Evolutionary conservation across 2,888 invertebrate genomes (phyloP).

Genomic region (Pammene aurita): DNA sequence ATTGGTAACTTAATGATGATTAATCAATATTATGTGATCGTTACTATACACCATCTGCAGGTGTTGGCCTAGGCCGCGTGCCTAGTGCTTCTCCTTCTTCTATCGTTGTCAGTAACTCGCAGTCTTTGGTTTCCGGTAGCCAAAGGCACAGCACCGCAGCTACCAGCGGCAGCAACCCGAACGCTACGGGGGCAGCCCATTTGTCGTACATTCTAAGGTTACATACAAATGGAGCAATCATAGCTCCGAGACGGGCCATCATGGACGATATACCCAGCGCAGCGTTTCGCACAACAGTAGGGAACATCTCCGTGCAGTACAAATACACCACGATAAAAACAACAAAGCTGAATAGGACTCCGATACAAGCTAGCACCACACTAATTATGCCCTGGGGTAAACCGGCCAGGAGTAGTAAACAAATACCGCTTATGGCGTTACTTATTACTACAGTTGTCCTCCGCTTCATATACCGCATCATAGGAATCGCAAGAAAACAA

Average conservation of each 20-base stretch:
- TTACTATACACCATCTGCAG: conserved; percentile 10
- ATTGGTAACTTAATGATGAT: neutral
- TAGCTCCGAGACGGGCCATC: conserved; percentile 92
- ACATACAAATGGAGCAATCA: conserved; percentile 91
- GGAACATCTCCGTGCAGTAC: conserved; percentile 93
- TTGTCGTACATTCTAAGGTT: conserved; percentile 77
- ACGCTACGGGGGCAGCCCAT: conserved; percentile 88
- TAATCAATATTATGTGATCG: neutral
- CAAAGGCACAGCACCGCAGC: conserved; percentile 85
- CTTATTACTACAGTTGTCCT: conserved; percentile 84
- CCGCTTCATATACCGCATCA: conserved; percentile 85
- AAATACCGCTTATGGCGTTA: conserved; percentile 82
- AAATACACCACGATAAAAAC: conserved; percentile 92
- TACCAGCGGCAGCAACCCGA: conserved; percentile 86
- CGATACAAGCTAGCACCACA: conserved; percentile 86
- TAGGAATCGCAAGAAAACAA: conserved; percentile 84
- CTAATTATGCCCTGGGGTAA: conserved; percentile 73
- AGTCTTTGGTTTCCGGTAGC: conserved; percentile 90
- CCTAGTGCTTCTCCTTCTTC: conserved; percentile 87
- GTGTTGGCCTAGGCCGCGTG: conserved; percentile 34
- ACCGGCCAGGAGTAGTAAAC: conserved; percentile 84
- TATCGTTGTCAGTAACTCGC: conserved; percentile 88
- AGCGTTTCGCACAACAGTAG: conserved; percentile 92
- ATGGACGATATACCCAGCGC: conserved; percentile 93
- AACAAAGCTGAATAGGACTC: conserved; percentile 90